Evolutionary conservation across 2,113 vertebrate species (phyloP).

Genomic region (Ophiodon elongatus): DNA sequence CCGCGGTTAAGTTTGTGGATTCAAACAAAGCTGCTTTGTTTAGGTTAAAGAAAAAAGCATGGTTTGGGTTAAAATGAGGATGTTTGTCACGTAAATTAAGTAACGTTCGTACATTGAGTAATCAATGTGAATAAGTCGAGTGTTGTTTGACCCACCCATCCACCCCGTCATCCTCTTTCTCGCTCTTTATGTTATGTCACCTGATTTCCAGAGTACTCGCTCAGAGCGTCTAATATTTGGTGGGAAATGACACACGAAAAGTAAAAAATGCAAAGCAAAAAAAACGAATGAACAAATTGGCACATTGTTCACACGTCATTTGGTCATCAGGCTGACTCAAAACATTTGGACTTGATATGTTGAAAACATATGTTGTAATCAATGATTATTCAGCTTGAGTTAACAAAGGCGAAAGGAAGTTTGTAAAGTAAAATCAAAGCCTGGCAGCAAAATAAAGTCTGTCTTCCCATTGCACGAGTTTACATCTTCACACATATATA

Average conservation of each 20-base stretch:
- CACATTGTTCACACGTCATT: not conserved
- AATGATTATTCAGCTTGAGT: not conserved
- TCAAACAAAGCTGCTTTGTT: no score
- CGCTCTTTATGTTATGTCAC: not conserved
- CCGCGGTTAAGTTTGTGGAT: no score
- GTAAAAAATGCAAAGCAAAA: not conserved
- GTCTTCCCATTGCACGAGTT: not conserved
- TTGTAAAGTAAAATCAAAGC: not conserved
- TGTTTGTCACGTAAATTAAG: no score
- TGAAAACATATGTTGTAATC: not conserved
- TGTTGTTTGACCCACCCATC: not conserved
- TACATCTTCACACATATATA: not conserved
- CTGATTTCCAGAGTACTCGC: not conserved
- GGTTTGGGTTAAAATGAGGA: no score
- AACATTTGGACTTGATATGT: not conserved
- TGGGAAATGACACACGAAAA: not conserved
- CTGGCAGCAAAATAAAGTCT: not conserved
- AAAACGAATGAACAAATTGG: not conserved
- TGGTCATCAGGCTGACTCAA: not conserved
- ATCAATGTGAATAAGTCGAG: not conserved
- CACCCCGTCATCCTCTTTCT: not conserved
- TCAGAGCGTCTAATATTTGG: not conserved
- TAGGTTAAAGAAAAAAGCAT: no score
- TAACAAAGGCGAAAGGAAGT: not conserved
- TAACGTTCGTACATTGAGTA: no score